Evolutionary conservation across 2,888 invertebrate genomes (phyloP).

Genomic region (Nudaria mundana): DNA sequence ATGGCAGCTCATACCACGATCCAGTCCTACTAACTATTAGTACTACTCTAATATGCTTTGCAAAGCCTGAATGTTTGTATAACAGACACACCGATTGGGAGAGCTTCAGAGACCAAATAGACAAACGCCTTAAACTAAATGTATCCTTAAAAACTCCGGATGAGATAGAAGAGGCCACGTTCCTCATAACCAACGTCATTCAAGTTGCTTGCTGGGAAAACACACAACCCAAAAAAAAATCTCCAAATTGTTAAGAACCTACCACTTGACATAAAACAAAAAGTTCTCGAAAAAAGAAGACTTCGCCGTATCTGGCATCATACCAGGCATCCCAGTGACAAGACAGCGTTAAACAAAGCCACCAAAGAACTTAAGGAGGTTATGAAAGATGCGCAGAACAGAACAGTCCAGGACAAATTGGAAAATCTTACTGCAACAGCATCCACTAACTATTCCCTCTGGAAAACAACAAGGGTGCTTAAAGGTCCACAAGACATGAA

Average conservation of each 20-base stretch:
- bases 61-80: neutral
- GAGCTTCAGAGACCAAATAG: slow-evolving; percentile 8
- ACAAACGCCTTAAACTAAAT: slow-evolving; percentile 6
- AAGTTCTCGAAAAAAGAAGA: slow-evolving; percentile 11
- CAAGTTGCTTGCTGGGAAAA: slow-evolving; percentile 11
- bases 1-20: slow-evolving; percentile 18
- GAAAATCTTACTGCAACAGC: no score
- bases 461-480: no score
- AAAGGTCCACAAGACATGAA: neutral
- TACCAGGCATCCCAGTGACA: slow-evolving; percentile 5
- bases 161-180: slow-evolving; percentile 6
- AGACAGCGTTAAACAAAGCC: neutral
- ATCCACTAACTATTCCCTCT: no score
- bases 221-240: neutral
- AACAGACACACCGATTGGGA: slow-evolving; percentile 19
- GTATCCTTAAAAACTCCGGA: slow-evolving; percentile 8
- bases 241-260: neutral
- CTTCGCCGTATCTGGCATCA: slow-evolving; percentile 18
- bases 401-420: no score
- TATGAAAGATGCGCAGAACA: no score
- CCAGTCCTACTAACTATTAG: slow-evolving; percentile 14
- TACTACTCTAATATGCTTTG: neutral
- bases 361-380: no score
- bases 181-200: slow-evolving; percentile 5
- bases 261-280: slow-evolving; percentile 2